Evolutionary conservation across 2,888 invertebrate species (phyloP), one percentile per base, ranked within the genome.

Genomic region (Pherbina coryleti): DNA sequence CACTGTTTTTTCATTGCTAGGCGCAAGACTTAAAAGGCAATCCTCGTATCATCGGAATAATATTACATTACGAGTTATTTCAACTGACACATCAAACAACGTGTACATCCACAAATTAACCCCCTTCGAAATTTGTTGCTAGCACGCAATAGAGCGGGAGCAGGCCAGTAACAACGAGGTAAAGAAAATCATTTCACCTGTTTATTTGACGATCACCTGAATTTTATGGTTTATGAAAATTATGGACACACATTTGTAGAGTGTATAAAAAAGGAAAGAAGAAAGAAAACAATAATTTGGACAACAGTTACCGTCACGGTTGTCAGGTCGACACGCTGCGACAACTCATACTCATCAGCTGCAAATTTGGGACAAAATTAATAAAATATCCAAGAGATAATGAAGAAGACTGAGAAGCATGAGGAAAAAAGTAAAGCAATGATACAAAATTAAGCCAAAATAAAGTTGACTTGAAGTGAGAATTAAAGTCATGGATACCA

Each of bases 111-210:
- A 51, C 5, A 62, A 70, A 44, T 34, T 28, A 37, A 62, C 34
- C 34, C 64, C 1, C 7, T 19, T 9, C 55, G 17, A 64, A 28
- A 64, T 31, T 8, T 17, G 34, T 64, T 31, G 31, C n/a, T 64
- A n/a, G n/a, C 44, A 44, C 44, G 44, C 44, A 44, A 44, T 44
- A 44, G 44, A 44, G 44, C 14, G 44, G 14, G 11, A 22, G n/a
- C n/a, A n/a, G 49, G 28, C 8, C 84, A 19, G 11, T 55, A 37
- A 8, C 37, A 60, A 22, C 3, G n/a, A 44, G n/a, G 9, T 37
- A 57, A 14, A 85, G 80, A 86, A 69, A 84, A 86, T 86, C 85
- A 84, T 85, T 86, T 83, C 85, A 85, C 86, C 85, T 86, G 85
- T 85, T 84, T 77, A 51, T 53, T 55, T 62, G 62, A 73, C 28